Percentiles rank a stretch among this genome's conserved stretches.
phyloP scores from a whole-genome alignment of 2,113 vertebrate genomes.

The Otocyon megalotis region DNA sequence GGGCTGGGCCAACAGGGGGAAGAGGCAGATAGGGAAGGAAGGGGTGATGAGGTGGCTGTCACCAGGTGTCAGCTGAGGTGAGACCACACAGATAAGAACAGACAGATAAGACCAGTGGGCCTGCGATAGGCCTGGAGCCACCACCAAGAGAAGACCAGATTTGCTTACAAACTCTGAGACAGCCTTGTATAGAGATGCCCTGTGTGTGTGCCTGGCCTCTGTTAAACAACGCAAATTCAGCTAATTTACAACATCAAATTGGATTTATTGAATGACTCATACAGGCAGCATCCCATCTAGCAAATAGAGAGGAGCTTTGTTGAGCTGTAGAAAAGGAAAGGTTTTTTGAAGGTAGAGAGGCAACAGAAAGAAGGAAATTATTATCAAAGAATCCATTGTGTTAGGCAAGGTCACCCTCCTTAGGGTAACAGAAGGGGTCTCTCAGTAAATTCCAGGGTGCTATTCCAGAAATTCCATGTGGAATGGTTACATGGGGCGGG shows the following conservation, averaged over 20 bases:
- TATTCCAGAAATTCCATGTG: background rate
- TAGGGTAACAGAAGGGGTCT: background rate
- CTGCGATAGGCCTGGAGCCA: background rate
- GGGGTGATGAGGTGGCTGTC: background rate
- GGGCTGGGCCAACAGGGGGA: background rate
- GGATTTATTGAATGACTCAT: background rate
- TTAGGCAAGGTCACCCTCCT: background rate
- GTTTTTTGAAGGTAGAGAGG: background rate
- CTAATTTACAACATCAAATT: background rate
- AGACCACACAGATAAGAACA: background rate
- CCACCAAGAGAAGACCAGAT: background rate
- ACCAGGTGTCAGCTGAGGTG: background rate
- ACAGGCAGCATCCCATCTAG: background rate
- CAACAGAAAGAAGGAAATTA: background rate
- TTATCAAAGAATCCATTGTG: background rate
- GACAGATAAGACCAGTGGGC: background rate
- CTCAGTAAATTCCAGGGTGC: background rate
- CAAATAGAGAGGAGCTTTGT: background rate
- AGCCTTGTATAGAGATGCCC: rapidly evolving
- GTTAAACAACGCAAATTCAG: background rate
- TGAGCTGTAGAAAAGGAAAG: background rate
- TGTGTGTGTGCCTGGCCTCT: rapidly evolving
- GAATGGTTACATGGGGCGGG: background rate
- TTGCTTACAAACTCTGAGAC: background rate
- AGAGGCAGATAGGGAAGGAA: background rate